Evolutionary conservation across 2,113 vertebrate genomes (phyloP).

Genomic region (Marmota monax): DNA sequence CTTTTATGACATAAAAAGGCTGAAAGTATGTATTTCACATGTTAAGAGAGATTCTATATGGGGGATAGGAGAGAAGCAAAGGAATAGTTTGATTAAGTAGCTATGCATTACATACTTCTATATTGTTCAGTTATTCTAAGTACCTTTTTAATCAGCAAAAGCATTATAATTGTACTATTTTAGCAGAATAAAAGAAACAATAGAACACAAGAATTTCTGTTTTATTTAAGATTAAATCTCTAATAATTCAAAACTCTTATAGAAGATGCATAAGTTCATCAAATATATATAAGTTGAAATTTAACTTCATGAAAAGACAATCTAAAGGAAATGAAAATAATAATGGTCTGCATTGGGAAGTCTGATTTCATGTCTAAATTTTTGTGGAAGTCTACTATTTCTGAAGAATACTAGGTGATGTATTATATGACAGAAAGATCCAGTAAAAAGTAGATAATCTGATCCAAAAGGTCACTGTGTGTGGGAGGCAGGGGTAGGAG

Average conservation of each 20-base stretch:
- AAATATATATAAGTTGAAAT: background rate
- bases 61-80: background rate
- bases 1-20: background rate
- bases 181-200: background rate
- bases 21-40: background rate
- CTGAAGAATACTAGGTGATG: background rate
- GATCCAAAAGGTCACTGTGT: background rate
- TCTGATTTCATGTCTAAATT: background rate
- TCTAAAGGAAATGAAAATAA: background rate
- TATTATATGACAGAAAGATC: background rate
- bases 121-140: background rate
- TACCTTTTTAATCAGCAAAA: background rate
- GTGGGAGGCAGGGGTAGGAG: too few relatives aligned
- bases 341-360: background rate
- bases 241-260: background rate
- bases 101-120: too few relatives aligned
- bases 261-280: background rate
- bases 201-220: background rate
- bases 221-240: slow-evolving; percentile 27
- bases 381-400: background rate
- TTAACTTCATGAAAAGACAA: background rate
- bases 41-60: background rate
- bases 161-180: background rate
- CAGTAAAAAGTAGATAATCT: background rate
- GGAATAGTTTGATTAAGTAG: background rate